A percentile compares a stretch with the other conserved stretches of the same genome.
Evolutionary conservation across 2,888 invertebrate species (phyloP).

Genomic region (Drepanosiphum platanoidis): DNA sequence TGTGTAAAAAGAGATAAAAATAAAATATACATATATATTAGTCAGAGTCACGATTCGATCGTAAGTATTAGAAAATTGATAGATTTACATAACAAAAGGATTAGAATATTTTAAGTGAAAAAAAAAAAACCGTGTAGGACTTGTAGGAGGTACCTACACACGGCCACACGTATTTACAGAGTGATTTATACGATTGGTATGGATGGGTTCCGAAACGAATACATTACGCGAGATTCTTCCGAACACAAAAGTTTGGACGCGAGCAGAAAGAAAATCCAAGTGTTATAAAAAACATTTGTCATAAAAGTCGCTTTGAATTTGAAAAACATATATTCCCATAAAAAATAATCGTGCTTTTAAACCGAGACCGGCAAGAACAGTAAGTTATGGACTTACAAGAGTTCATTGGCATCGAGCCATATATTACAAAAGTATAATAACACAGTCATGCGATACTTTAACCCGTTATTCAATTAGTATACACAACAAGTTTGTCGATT

Average conservation of each 20-base stretch:
- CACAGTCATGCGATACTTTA: neutral
- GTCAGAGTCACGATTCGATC: neutral
- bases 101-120: neutral
- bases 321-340: neutral
- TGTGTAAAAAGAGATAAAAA: no score
- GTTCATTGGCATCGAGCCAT: constrained; percentile 31
- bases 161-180: neutral
- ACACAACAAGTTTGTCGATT: no score
- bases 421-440: neutral
- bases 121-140: neutral
- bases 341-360: constrained; percentile 35
- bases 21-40: neutral
- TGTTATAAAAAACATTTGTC: constrained; percentile 11
- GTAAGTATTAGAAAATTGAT: neutral
- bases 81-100: neutral
- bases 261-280: constrained; percentile 6
- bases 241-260: neutral
- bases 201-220: constrained; percentile 3
- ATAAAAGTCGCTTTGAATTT: constrained; percentile 22
- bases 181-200: constrained; percentile 11
- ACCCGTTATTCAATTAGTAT: constrained; percentile 11
- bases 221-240: neutral
- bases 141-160: neutral
- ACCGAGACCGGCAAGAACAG: constrained; percentile 13
- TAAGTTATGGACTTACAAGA: constrained; percentile 12